Percentiles rank a stretch among this genome's conserved stretches.
phyloP scores from a whole-genome alignment of 1,140 invertebrate species.

The Aphis craccivora region DNA sequence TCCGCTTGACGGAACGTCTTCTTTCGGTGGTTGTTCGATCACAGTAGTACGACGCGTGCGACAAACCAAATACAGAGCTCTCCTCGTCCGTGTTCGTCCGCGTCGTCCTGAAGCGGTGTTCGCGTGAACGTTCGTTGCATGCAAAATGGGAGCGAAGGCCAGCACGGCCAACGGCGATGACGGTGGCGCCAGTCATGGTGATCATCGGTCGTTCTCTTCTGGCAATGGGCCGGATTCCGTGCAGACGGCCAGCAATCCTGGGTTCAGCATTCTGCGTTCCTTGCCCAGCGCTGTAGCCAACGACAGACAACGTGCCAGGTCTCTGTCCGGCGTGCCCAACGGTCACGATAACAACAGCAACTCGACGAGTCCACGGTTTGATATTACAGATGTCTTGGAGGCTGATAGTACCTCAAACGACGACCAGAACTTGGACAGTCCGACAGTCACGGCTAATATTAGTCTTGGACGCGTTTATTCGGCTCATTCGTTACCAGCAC shows the following conservation, averaged over 20 bases:
- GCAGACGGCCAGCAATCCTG: conserved; percentile 71
- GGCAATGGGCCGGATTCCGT: conserved; percentile 72
- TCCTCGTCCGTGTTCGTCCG: neutral
- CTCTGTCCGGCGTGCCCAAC: conserved; percentile 83
- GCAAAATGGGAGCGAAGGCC: conserved; percentile 80
- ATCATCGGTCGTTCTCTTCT: conserved; percentile 79
- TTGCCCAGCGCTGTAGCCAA: conserved; percentile 75
- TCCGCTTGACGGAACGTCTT: neutral
- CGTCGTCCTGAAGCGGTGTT: neutral
- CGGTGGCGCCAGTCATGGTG: conserved; percentile 75
- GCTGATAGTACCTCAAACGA: conserved; percentile 69
- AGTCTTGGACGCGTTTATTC: conserved; percentile 77
- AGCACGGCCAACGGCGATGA: conserved; percentile 77
- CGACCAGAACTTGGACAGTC: conserved; percentile 64
- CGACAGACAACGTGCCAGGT: conserved; percentile 79
- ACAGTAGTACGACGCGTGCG: conserved; percentile 36
- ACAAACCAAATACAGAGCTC: neutral
- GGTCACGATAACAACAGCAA: conserved; percentile 61
- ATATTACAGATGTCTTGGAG: conserved; percentile 70
- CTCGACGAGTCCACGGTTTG: conserved; percentile 64
- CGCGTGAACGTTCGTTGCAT: conserved; percentile 48
- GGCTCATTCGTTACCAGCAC: conserved; percentile 86
- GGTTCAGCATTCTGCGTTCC: conserved; percentile 77
- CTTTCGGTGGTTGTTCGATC: neutral
- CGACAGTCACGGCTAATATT: conserved; percentile 62